Evolutionary conservation across 1,140 invertebrate genomes (phyloP).

Genomic region (Papilio xuthus): DNA sequence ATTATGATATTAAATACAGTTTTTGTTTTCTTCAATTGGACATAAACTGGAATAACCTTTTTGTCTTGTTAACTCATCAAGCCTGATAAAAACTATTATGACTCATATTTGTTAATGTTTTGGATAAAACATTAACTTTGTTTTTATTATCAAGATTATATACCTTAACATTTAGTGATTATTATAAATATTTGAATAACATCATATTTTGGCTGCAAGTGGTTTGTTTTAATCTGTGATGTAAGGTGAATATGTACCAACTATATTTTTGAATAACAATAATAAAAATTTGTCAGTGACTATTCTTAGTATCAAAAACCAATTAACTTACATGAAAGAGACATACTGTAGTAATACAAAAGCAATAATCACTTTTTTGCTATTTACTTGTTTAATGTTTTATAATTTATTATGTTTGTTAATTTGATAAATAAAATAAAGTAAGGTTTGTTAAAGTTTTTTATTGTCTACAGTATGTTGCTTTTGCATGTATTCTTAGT

Average conservation of each 20-base stretch:
- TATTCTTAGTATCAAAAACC: neutral
- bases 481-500: no score
- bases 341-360: neutral
- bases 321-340: neutral
- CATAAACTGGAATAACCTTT: conserved; percentile 7
- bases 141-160: neutral
- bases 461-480: no score
- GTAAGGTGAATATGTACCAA: neutral
- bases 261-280: neutral
- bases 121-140: conserved; percentile 9
- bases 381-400: no score
- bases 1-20: neutral
- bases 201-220: neutral
- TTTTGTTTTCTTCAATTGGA: neutral
- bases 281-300: neutral
- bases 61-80: conserved; percentile 17
- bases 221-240: neutral
- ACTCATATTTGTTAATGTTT: conserved; percentile 25
- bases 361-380: no score
- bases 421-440: no score
- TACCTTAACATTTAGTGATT: neutral
- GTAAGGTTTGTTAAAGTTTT: no score
- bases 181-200: neutral
- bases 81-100: conserved; percentile 33
- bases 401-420: no score